Evolutionary conservation across 2,797 vertebrate species (phyloP).

Genomic region (Podarcis lilfordi): DNA sequence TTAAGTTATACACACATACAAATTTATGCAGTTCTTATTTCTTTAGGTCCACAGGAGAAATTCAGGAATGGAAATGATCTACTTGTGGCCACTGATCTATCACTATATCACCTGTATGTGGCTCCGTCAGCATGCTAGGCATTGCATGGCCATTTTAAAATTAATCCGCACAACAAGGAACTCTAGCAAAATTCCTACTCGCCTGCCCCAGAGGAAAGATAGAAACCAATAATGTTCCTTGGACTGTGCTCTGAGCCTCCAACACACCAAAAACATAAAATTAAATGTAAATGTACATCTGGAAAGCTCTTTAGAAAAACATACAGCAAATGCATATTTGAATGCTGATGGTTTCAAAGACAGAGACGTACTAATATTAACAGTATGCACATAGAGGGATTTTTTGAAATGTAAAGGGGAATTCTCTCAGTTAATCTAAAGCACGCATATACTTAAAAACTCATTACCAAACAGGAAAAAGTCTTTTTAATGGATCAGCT

Average conservation of each 20-base stretch:
- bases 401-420: neutral
- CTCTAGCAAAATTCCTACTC: neutral
- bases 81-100: neutral
- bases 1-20: neutral
- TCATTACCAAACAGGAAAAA: conserved; percentile 16
- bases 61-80: too few species aligned
- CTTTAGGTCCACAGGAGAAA: neutral
- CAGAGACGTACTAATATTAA: neutral
- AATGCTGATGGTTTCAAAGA: neutral
- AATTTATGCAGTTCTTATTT: neutral
- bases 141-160: neutral
- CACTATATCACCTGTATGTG: neutral
- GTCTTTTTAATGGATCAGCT: neutral
- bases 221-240: neutral
- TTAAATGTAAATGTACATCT: neutral
- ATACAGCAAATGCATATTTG: neutral
- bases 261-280: neutral
- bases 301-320: conserved; percentile 1
- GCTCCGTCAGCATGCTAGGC: neutral
- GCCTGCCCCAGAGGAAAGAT: neutral
- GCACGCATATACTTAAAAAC: conserved; percentile 3
- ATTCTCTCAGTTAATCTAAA: conserved; percentile 4
- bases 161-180: neutral
- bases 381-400: neutral
- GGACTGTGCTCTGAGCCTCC: neutral